A percentile compares a stretch with the other conserved stretches of the same genome.
Evolutionary conservation across 2,888 invertebrate genomes (phyloP).

Genomic region (Sycophila texana): DNA sequence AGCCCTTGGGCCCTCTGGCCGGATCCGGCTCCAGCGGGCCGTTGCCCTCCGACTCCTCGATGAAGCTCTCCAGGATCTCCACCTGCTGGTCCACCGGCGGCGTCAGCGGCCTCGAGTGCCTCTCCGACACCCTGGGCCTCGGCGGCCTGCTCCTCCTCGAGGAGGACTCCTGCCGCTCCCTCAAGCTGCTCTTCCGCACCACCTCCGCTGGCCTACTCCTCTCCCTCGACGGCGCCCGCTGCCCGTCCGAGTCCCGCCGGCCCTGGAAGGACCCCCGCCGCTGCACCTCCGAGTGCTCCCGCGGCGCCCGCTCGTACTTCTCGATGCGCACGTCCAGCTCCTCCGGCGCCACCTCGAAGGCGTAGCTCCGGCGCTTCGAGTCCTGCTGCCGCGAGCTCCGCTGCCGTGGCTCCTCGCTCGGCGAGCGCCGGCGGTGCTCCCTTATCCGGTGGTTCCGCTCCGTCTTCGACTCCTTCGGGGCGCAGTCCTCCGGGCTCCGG

Average conservation of each 20-base stretch:
- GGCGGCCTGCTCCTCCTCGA: constrained; percentile 49
- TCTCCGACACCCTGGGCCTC: constrained; percentile 58
- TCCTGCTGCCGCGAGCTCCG: constrained; percentile 57
- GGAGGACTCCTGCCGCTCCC: constrained; percentile 42
- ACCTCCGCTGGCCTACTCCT: constrained; percentile 24
- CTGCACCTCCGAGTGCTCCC: constrained; percentile 61
- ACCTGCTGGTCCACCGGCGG: constrained; percentile 62
- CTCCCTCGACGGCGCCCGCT: constrained; percentile 3
- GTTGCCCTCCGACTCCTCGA: constrained; percentile 19
- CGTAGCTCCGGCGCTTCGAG: constrained; percentile 60
- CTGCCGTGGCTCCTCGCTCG: constrained; percentile 51
- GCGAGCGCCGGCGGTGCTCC: constrained; percentile 1
- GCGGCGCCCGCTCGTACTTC: constrained; percentile 63
- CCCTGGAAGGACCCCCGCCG: constrained; percentile 58
- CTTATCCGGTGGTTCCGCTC: constrained; percentile 37
- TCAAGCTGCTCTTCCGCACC: constrained; percentile 56
- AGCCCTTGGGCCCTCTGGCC: constrained; percentile 34
- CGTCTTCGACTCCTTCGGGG: constrained; percentile 31
- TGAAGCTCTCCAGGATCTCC: background rate
- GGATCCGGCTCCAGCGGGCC: constrained; percentile 19
- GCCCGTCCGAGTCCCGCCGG: constrained; percentile 29
- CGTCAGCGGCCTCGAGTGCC: constrained; percentile 69
- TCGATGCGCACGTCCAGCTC: constrained; percentile 66
- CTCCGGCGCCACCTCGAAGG: constrained; percentile 62
- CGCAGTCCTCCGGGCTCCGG: constrained; percentile 12